These are phyloP conservation scores for Cryptoprocta ferox DNA, from an alignment of 2,797 vertebrate species.

Conservation along the genomic window DNA sequence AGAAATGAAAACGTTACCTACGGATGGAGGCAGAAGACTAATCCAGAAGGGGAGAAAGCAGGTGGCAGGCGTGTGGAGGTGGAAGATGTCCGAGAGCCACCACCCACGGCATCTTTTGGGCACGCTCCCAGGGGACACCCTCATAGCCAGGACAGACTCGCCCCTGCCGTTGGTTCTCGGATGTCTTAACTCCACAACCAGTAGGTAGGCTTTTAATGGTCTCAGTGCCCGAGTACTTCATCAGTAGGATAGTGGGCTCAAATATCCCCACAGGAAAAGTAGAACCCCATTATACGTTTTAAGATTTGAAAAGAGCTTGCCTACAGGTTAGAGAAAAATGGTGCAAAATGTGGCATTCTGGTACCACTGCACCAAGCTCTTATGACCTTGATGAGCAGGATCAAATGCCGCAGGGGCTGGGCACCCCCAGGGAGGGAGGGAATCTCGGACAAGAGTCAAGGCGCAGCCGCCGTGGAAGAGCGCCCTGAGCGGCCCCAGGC, in stretches of 20 bases:
- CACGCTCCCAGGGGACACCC: too few species aligned
- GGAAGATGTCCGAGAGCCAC: neutral
- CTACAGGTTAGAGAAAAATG: neutral
- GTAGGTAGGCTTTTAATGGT: neutral
- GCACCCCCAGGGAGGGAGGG: fast-evolving
- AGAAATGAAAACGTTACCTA: neutral
- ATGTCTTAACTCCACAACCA: neutral
- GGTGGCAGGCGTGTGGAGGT: fast-evolving
- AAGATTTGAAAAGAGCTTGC: neutral
- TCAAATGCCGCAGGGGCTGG: too few species aligned
- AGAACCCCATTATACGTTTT: neutral
- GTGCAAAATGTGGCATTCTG: neutral
- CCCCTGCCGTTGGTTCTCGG: neutral
- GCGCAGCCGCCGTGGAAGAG: neutral
- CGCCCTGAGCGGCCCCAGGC: neutral
- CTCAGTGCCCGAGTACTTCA: neutral
- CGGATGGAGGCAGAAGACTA: neutral
- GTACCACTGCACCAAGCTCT: neutral
- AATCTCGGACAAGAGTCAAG: fast-evolving
- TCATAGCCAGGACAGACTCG: neutral
- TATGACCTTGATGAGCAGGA: neutral
- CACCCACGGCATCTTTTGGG: neutral
- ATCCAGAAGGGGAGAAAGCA: neutral
- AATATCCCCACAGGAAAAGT: neutral
- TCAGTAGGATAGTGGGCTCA: too few species aligned